Evolutionary conservation across 2,113 vertebrate species (phyloP).

Genomic region (Rhinolophus sinicus): DNA sequence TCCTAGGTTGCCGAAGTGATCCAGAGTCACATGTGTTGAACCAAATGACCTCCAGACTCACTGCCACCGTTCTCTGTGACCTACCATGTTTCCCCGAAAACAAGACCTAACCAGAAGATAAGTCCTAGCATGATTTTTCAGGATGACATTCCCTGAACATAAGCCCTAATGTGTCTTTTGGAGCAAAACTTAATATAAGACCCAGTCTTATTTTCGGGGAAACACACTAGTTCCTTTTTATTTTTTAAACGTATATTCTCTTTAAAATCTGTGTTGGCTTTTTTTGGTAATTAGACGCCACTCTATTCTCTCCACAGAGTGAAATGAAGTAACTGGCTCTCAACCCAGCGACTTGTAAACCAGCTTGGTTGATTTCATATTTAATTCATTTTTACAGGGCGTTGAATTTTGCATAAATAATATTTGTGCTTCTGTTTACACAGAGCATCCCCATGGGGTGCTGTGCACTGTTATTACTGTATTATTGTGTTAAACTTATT

Average conservation of each 20-base stretch:
- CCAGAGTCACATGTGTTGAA: conserved; percentile 39
- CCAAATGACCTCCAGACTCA: conserved; percentile 64
- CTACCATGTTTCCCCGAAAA: too few species aligned
- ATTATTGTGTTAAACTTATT: conserved; percentile 51
- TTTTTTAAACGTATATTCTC: conserved; percentile 18
- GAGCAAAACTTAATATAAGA: too few species aligned
- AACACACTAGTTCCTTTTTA: background rate
- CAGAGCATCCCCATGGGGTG: conserved; percentile 48
- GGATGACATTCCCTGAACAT: too few species aligned
- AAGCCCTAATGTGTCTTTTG: too few species aligned
- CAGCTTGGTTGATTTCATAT: conserved; percentile 74
- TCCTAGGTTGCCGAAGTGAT: background rate
- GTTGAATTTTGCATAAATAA: conserved; percentile 71
- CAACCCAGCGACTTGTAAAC: conserved; percentile 66
- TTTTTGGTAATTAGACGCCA: conserved; percentile 27
- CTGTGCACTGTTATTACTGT: conserved; percentile 50
- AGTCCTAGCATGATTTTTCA: too few species aligned
- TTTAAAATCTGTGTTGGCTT: background rate
- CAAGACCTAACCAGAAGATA: too few species aligned
- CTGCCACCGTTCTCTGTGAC: background rate
- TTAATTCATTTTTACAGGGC: conserved; percentile 76
- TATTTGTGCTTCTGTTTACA: conserved; percentile 69
- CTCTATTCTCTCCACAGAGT: background rate
- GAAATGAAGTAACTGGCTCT: conserved; percentile 42
- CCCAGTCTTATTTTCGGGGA: too few species aligned